Evolutionary conservation across 2,888 invertebrate species (phyloP), one percentile per base, ranked within the genome.

Genomic region (Camptogramma bilineatum): DNA sequence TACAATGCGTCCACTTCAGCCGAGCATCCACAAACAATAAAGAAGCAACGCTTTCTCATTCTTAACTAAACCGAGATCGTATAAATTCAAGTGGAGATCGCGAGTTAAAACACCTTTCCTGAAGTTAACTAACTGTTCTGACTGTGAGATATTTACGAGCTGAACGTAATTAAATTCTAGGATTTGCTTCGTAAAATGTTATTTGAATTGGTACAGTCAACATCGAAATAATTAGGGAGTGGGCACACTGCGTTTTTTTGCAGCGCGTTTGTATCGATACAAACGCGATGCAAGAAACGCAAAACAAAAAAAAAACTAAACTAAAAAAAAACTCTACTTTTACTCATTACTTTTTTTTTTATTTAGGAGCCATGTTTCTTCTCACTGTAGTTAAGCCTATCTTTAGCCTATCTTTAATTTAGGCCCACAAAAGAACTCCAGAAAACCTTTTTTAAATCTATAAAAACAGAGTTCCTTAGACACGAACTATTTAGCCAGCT

Each of bases 401-500:
- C n/a, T n/a, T n/a, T n/a, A n/a, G n/a, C n/a, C n/a, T n/a, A n/a
- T n/a, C 71, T 70, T 71, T 66, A 70, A 21, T 21, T 21, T 21
- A 3, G 21, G 21, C 21, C 4, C 21, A 21, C 2, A 21, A n/a
- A n/a, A n/a, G 4, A 21, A 21, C 51, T 28, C 47, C 46, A 28
- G 64, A 64, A 70, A 66, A 2, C 21, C 4, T 21, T 52, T 19
- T 31, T 31, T 0, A 42, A 42, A 42, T 10, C 48, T 59, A 66
- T 63, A 71, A 72, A 72, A 73, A 69, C 67, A 61, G 61, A 66
- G 69, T 64, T 64, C 65, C 52, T 72, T 74, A 72, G 76, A 79
- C 75, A 81, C 73, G 77, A 81, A 85, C 73, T 86, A 82, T 84
- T 88, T 85, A 87, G 80, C 78, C 73, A 57, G 61, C 39, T n/a